Evolutionary conservation across 2,113 vertebrate genomes (phyloP), one percentile per base, ranked within the genome.

Genomic region (Oophaga pumilio): DNA sequence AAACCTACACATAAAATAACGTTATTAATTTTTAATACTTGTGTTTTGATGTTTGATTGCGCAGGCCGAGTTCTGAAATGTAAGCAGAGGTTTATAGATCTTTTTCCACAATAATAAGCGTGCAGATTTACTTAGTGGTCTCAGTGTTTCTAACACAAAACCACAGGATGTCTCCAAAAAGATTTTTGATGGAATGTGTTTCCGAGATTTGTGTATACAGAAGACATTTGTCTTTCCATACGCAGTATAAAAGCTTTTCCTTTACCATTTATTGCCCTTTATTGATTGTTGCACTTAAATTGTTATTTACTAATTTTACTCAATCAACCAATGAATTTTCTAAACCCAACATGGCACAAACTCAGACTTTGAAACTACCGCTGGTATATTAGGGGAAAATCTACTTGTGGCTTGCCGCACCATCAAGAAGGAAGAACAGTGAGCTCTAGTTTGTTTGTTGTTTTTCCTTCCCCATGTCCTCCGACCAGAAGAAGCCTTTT

Each of bases 221-320:
- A 73, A 87, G 26, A 76, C 59, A 74, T 88, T 82, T 76, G 59
- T 83, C 52, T 84, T 84, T 88, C 79, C 74, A 77, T 88, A 53
- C 24, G n/a, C 68, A 82, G 57, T 77, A 33, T 76, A 74, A 60
- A 49, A 89, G 64, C 69, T 18, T 69, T 79, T 88, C 57, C 66
- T 50, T 49, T 89, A 26, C 28, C 18, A 57, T 71, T 79, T 80
- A 80, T 87, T 87, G 77, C 14, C 12, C 43, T 64, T 18, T 80
- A 80, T 87, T 87, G 85, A 81, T 87, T 87, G 85, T 59, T 81
- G 50, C 85, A 73, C 77, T 87, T 71, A 80, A 69, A 87, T 81
- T 66, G 85, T 80, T 81, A 81, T 71, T 80, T 87, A 87, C 77
- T 73, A 49, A 7, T 87, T 87, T 81, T 60, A n/a, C 52, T 69